phyloP scores from a whole-genome alignment of 2,113 vertebrate species.

The Megaceryle maxima region DNA sequence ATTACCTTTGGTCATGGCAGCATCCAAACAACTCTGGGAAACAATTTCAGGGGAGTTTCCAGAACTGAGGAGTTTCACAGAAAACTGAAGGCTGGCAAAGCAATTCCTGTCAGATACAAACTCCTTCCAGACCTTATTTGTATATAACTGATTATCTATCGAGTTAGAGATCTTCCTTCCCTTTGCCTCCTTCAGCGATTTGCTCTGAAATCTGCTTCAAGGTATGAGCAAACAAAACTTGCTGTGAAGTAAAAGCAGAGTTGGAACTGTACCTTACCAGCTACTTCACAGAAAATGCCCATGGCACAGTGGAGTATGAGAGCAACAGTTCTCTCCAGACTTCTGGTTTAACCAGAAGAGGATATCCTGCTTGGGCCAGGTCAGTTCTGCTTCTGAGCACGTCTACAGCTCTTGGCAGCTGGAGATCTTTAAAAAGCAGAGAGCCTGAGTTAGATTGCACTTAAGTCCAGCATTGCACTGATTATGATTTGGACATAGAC shows the following conservation, averaged over 20 bases:
- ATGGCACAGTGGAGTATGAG: too few species aligned
- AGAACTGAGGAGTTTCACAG: neutral
- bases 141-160: neutral
- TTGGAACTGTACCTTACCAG: neutral
- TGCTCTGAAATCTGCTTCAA: neutral
- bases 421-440: neutral
- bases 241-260: neutral
- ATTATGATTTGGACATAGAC: rapidly evolving
- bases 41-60: neutral
- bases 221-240: neutral
- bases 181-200: neutral
- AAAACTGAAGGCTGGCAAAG: neutral
- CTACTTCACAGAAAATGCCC: neutral
- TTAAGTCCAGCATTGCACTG: rapidly evolving
- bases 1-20: neutral
- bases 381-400: neutral
- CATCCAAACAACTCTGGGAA: neutral
- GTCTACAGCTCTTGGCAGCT: neutral
- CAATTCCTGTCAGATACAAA: neutral
- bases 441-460: too few species aligned
- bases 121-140: neutral
- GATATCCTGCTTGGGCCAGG: neutral
- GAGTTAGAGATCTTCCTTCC: neutral
- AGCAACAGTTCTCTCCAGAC: neutral
- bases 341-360: neutral